Base-by-base conservation (phyloP, 2,113 vertebrate genomes). In the Uria aalge region DNA sequence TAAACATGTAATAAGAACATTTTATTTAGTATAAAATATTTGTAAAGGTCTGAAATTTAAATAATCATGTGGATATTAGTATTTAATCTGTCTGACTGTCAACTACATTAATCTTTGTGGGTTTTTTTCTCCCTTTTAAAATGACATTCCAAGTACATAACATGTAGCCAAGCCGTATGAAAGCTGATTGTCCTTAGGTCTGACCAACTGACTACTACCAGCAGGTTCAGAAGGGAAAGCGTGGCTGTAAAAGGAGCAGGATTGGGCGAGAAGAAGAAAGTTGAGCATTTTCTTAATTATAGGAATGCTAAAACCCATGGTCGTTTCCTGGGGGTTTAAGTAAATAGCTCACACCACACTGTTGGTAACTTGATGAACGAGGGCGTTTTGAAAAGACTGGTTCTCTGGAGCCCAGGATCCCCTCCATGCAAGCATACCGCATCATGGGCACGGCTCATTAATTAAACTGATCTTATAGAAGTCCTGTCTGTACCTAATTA, bases 11-110 rank as follows among this genome's bases (percentile, higher is more conserved):
- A 52, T 80, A 95, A 95, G 85, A 96, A 90, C 59, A 63, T 95
- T 95, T 94, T 94, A 77, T 95, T 94, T 63, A 79, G 71, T 71
- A 67, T 85, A 63, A 88, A 93, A 83, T 93, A 90, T 75, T 95
- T 91, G 82, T 85, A 79, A 90, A 89, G 67, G 74, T 81, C 96
- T 94, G 81, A 94, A 96, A 96, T 96, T 86, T 96, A 91, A 96
- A 88, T 96, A 94, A 80, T 80, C 91, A 6, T 92, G 66, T 91
- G 84, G 93, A 87, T 96, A 94, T 85, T 96, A 79, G 83, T 92
- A 80, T 90, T 97, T 97, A 96, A 96, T 94, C 96, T 96, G 62
- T 22, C 71, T 85, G 91, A 80, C 57, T 91, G 88, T 52, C 95
- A 95, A 40, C 69, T 74, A 64, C 40, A 72, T 95, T 95, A 97